A percentile compares a stretch with the other conserved stretches of the same genome.
Conservation (phyloP, 2,888 invertebrate genomes). For the Plutella xylostella region DNA sequence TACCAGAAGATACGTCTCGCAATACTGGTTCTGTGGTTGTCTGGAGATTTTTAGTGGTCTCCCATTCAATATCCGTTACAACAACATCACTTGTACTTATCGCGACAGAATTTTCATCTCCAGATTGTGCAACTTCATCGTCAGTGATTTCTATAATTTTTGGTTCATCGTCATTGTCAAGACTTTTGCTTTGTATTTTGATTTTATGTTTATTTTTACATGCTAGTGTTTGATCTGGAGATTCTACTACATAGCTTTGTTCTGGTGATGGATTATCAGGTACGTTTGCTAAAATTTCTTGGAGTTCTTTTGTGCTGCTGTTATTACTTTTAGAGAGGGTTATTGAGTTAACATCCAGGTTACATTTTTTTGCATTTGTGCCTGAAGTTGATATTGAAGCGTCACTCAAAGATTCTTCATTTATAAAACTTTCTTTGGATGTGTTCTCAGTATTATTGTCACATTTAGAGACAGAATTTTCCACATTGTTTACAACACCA, state of each 20-base stretch:
- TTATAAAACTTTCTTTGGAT: too few relatives aligned
- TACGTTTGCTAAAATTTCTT: too few relatives aligned
- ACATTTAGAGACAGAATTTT: too few relatives aligned
- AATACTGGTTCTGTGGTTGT: slow-evolving; percentile 22
- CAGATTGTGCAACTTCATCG: slow-evolving; percentile 25
- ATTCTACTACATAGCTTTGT: slow-evolving; percentile 54
- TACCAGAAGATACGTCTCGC: slow-evolving; percentile 36
- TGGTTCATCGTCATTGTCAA: slow-evolving; percentile 55
- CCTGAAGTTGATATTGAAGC: too few relatives aligned
- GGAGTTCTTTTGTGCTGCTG: too few relatives aligned
- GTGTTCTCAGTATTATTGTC: too few relatives aligned
- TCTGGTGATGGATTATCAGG: neutral
- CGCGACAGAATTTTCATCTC: slow-evolving; percentile 33
- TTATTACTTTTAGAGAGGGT: too few relatives aligned
- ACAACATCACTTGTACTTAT: slow-evolving; percentile 67
- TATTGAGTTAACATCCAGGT: too few relatives aligned
- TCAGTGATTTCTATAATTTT: slow-evolving; percentile 55
- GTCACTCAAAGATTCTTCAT: too few relatives aligned
- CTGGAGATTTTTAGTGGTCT: slow-evolving; percentile 53
- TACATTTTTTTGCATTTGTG: too few relatives aligned
- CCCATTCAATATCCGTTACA: slow-evolving; percentile 73
- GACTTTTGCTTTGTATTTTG: slow-evolving; percentile 56
- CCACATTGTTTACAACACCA: too few relatives aligned
- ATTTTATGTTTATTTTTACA: slow-evolving; percentile 38
- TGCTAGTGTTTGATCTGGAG: slow-evolving; percentile 43